Evolutionary conservation across 2,888 invertebrate species (phyloP).

Genomic region (Dolomedes plantarius): DNA sequence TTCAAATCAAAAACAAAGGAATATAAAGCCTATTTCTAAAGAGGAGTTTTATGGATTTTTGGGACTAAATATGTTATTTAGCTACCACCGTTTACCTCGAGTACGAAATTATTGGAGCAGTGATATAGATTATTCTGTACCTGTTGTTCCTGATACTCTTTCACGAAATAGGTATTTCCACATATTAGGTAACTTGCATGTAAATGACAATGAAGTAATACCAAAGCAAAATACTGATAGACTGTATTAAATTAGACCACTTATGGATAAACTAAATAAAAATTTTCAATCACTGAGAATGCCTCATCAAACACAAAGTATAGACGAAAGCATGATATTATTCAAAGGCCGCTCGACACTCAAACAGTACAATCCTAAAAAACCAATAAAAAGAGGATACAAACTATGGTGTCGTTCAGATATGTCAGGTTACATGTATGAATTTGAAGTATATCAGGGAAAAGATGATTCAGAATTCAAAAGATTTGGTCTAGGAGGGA

Average conservation of each 20-base stretch:
- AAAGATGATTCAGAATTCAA: neutral
- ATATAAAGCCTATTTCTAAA: constrained; percentile 7
- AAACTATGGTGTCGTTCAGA: constrained; percentile 36
- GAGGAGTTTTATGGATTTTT: constrained; percentile 21
- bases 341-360: constrained; percentile 24
- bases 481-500: constrained; percentile 17
- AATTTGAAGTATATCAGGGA: constrained; percentile 36
- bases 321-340: constrained; percentile 32
- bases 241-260: constrained; percentile 5
- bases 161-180: neutral
- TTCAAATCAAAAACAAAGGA: neutral
- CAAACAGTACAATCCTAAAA: constrained; percentile 25
- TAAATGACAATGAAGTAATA: neutral
- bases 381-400: constrained; percentile 30
- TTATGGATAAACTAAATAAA: neutral
- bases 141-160: neutral
- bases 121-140: constrained; percentile 7
- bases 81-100: neutral
- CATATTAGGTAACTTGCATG: constrained; percentile 1
- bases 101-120: neutral
- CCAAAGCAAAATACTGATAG: neutral
- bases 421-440: constrained; percentile 43
- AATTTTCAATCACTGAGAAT: constrained; percentile 11
- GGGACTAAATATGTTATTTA: constrained; percentile 18
- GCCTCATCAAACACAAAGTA: constrained; percentile 25